phyloP scores from a whole-genome alignment of 1,140 invertebrate species.

The Tachypleus tridentatus region DNA sequence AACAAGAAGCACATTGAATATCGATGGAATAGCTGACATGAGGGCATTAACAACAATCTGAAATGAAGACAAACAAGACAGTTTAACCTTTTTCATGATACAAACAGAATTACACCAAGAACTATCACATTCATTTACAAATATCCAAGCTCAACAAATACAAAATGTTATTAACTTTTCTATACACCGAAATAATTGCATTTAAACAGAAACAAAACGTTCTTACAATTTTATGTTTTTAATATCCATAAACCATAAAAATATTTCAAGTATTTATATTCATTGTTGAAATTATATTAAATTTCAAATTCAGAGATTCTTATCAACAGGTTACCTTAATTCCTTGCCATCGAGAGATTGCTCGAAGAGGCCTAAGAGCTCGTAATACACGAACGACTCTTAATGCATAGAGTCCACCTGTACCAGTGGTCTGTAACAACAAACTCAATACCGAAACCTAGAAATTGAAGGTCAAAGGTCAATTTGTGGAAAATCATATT shows the following conservation, averaged over 20 bases:
- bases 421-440: constrained; percentile 80
- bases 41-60: constrained; percentile 89
- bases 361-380: constrained; percentile 74
- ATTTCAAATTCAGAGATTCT: constrained; percentile 38
- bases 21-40: constrained; percentile 88
- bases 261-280: not conserved
- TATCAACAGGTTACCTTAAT: constrained; percentile 66
- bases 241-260: not conserved
- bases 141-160: no score
- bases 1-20: constrained; percentile 84
- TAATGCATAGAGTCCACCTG: constrained; percentile 67
- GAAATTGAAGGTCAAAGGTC: constrained; percentile 6
- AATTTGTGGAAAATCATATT: constrained; percentile 15
- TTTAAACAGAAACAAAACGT: not conserved
- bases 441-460: constrained; percentile 87
- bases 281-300: not conserved
- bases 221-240: not conserved
- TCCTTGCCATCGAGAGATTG: constrained; percentile 93
- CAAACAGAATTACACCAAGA: no score
- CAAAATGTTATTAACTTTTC: no score
- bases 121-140: no score
- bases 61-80: constrained; percentile 15
- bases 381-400: constrained; percentile 92
- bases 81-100: not conserved
- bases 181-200: not conserved